Evolutionary conservation across 2,797 vertebrate species (phyloP), one percentile per base, ranked within the genome.

Genomic region (Chelon labrosus): DNA sequence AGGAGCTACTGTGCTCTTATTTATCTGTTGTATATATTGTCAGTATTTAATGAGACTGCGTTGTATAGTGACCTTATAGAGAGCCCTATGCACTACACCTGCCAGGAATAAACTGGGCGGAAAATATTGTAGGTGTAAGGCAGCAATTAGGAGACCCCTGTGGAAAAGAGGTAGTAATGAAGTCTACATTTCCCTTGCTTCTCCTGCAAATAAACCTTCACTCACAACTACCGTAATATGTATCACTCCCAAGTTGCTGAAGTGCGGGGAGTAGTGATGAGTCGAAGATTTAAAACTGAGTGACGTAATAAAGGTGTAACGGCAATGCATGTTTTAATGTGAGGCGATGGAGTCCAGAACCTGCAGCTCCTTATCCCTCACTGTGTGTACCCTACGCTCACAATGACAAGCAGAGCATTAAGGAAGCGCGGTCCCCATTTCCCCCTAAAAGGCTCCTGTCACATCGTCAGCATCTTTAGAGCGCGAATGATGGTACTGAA

Each of bases 71-170:
- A 81, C 54, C 61, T 83, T 39, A 66, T 53, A 75, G 66, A 61
- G 25, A 56, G 44, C 76, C 76, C 70, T 56, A 50, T 60, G 77
- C 49, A 65, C 50, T 44, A 35, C 62, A 70, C 58, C 72, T 84
- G 72, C 68, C 83, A 83, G 76, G 67, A 87, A 85, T 89, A 90
- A 90, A 91, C 87, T 83, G 79, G 67, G 17, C 91, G 72, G 75
- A 93, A 92, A 93, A 87, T 80, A 75, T 80, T 89, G 60, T 58
- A 87, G 77, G 75, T 92, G 81, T 89, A 85, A 79, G 73, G 79
- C 83, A 83, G 82, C 83, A 93, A 93, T 94, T 92, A 92, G 60
- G 62, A 57, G 54, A 72, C 69, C 70, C 88, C 84, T 85, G 79
- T 86, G 73, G 91, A 50, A 78, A 73, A 51, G 73, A 85, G 75